Evolutionary conservation across 2,888 invertebrate genomes (phyloP), one percentile per base, ranked within the genome.

Genomic region (Amiota communis): DNA sequence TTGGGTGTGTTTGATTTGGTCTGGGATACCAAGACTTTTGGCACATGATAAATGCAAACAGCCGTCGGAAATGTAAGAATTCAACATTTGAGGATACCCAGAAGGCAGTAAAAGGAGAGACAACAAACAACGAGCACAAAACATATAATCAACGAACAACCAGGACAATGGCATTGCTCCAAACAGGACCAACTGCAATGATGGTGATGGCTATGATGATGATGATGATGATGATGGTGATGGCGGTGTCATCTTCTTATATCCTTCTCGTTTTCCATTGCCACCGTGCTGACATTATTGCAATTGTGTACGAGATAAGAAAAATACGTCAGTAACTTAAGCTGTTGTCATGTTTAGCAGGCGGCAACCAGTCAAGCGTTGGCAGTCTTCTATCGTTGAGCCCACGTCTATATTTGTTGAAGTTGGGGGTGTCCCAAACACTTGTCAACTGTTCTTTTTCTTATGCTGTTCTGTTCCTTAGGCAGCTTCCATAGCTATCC

Each of bases 261-360:
- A 53, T 13, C 13, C 53, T 53, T 13, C n/a, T 53, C 36, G 8
- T 36, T 36, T 36, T 36, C 3, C 36, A 36, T 6, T 6, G 36
- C 36, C 36, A 6, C 36, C 36, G 36, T 36, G 6, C 36, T 36
- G 36, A 36, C 36, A 6, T 36, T 36, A 36, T 36, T 36, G 36
- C 36, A 36, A 36, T 36, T 36, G 36, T 36, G 36, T 36, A 36
- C 15, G n/a, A 63, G 47, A 36, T 13, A 63, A 63, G 63, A 46
- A 63, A 46, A 63, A 63, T 63, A 65, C 49, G 48, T 65, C 48
- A 65, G 65, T 49, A 65, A 65, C 65, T 65, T 65, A 65, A 65
- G 65, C 65, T 48, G 65, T 49, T 65, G 65, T 65, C 65, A 65
- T 65, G 65, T 65, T 65, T 47, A 65, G 48, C 65, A 65, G 47